phyloP scores from a whole-genome alignment of 1,140 invertebrate species.

The Cyphomyrmex costatus region DNA sequence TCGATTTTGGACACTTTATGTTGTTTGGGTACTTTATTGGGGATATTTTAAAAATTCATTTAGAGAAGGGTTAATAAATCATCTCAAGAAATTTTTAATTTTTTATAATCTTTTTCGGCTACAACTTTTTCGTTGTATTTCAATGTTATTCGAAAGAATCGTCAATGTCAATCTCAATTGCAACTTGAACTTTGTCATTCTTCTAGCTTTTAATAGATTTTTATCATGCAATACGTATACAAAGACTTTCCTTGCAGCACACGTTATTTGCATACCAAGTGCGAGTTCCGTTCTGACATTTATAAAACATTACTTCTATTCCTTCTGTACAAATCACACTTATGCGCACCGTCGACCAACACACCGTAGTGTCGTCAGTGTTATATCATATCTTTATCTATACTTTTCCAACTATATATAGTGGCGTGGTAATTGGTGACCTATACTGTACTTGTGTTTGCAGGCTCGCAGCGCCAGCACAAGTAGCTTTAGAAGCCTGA shows the following conservation, averaged over 20 bases:
- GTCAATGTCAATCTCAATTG: background rate
- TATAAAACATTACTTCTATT: background rate
- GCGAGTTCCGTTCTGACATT: slow-evolving; percentile 9
- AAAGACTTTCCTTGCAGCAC: slow-evolving; percentile 12
- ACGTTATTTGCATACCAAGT: background rate
- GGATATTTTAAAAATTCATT: background rate
- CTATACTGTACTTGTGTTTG: slow-evolving; percentile 87
- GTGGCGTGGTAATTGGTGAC: slow-evolving; percentile 85
- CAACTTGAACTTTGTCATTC: slow-evolving; percentile 11
- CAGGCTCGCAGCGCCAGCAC: slow-evolving; percentile 94
- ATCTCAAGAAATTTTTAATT: background rate
- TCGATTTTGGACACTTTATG: too few relatives aligned
- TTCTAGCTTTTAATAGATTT: slow-evolving; percentile 35
- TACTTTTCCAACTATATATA: slow-evolving; percentile 79
- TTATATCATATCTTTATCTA: slow-evolving; percentile 70
- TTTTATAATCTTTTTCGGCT: background rate
- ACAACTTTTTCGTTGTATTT: background rate
- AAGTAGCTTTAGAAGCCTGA: slow-evolving; percentile 95
- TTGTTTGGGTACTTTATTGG: background rate
- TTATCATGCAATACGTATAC: background rate
- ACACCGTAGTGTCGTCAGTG: slow-evolving; percentile 47
- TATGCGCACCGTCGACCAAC: background rate
- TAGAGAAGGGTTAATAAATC: background rate
- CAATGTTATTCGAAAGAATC: background rate
- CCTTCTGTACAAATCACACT: background rate